Conservation (phyloP, 2,113 vertebrate species). For the Anarrhichthys ocellatus region DNA sequence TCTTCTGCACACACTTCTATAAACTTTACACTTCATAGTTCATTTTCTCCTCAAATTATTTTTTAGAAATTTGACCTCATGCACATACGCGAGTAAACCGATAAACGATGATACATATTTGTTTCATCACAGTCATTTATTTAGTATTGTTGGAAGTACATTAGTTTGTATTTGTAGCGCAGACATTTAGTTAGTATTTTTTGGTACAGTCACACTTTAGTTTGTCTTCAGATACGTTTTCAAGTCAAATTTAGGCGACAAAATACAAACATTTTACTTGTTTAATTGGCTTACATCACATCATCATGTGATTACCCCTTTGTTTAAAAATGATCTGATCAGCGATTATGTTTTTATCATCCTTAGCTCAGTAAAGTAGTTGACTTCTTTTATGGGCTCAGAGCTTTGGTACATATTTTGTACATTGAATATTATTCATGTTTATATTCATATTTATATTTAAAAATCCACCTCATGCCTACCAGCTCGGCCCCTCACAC, state of each 20-base stretch:
- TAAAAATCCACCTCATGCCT: too few relatives aligned
- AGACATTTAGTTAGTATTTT: neutral
- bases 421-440: neutral
- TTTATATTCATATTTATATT: too few relatives aligned
- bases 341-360: neutral
- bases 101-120: too few relatives aligned
- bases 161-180: too few relatives aligned
- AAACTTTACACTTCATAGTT: neutral
- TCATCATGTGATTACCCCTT: neutral
- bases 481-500: too few relatives aligned
- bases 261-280: too few relatives aligned
- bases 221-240: too few relatives aligned
- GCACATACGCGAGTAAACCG: too few relatives aligned
- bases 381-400: neutral
- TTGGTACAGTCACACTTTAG: too few relatives aligned
- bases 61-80: neutral
- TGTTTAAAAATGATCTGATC: neutral
- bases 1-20: neutral
- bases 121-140: too few relatives aligned
- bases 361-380: neutral
- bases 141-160: too few relatives aligned
- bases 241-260: too few relatives aligned
- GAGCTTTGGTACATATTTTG: neutral
- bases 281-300: neutral
- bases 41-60: neutral